A percentile compares a stretch with the other conserved stretches of the same genome.
These are phyloP conservation scores for Macrophya annulata DNA, from an alignment of 2,888 invertebrate genomes.

Conservation along the genomic window DNA sequence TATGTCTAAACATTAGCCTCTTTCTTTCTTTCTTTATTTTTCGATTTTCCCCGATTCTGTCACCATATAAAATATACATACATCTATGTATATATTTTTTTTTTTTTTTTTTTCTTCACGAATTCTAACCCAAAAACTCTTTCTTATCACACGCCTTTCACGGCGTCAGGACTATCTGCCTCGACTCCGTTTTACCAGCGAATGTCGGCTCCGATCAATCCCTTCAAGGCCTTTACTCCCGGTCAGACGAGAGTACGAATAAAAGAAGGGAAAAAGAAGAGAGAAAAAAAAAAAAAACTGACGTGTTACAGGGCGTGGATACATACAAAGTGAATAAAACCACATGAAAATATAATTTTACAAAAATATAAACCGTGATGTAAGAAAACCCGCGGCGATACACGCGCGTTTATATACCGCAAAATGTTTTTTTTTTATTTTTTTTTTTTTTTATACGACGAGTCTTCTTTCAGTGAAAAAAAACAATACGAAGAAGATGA, in stretches of 20 bases:
- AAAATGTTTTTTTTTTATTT: not conserved
- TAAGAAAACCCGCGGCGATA: not conserved
- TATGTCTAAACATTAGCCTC: not conserved
- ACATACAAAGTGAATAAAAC: not conserved
- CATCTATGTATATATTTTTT: no score
- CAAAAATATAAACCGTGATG: not conserved
- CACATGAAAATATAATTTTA: not conserved
- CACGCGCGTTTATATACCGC: not conserved
- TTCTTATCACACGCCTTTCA: slow-evolving; percentile 16
- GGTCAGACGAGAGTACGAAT: slow-evolving; percentile 64
- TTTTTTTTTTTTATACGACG: not conserved
- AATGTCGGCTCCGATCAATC: slow-evolving; percentile 69
- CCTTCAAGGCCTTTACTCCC: slow-evolving; percentile 69
- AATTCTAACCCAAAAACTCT: not conserved
- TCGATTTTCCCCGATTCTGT: not conserved
- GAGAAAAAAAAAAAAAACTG: not conserved
- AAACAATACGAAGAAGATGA: no score
- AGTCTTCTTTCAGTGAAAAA: no score
- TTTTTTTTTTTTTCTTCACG: not conserved
- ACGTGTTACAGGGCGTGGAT: slow-evolving; percentile 15
- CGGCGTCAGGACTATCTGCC: slow-evolving; percentile 29
- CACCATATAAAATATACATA: not conserved
- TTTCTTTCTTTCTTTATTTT: not conserved
- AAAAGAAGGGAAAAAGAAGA: slow-evolving; percentile 57
- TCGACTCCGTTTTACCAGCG: slow-evolving; percentile 61